Evolutionary conservation across 2,113 vertebrate species (phyloP).

Genomic region (Pipa parva): DNA sequence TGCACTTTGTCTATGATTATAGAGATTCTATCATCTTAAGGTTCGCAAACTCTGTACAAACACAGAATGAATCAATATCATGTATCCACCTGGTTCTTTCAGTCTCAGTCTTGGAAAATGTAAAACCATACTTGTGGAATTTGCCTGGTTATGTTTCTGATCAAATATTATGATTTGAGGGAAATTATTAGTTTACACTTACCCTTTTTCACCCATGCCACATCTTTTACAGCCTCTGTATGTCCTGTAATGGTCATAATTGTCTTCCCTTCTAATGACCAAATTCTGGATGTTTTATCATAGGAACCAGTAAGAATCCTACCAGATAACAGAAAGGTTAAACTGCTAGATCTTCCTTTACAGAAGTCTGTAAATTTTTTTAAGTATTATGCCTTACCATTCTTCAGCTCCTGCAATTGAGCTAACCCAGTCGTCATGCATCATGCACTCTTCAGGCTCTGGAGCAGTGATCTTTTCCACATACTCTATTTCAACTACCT

Average conservation of each 20-base stretch:
- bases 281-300: conserved; percentile 88
- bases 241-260: conserved; percentile 84
- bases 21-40: too few relatives aligned
- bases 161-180: too few relatives aligned
- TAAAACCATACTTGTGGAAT: too few relatives aligned
- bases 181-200: too few relatives aligned
- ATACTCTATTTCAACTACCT: conserved; percentile 93
- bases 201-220: conserved; percentile 94
- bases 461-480: conserved; percentile 89
- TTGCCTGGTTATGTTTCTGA: too few relatives aligned
- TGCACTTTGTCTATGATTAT: too few relatives aligned
- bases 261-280: conserved; percentile 88
- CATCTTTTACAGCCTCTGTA: conserved; percentile 90
- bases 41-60: too few relatives aligned
- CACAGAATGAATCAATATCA: too few relatives aligned
- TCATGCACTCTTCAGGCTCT: conserved; percentile 89
- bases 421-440: conserved; percentile 98
- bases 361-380: background rate
- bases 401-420: conserved; percentile 79
- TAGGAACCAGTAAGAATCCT: conserved; percentile 96
- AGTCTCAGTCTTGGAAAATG: too few relatives aligned
- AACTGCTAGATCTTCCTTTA: conserved; percentile 2
- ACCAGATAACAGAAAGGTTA: conserved; percentile 38
- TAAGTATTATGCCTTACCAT: conserved; percentile 67
- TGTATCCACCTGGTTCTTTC: too few relatives aligned